Evolutionary conservation across 2,113 vertebrate genomes (phyloP).

Genomic region (Saimiri boliviensis): DNA sequence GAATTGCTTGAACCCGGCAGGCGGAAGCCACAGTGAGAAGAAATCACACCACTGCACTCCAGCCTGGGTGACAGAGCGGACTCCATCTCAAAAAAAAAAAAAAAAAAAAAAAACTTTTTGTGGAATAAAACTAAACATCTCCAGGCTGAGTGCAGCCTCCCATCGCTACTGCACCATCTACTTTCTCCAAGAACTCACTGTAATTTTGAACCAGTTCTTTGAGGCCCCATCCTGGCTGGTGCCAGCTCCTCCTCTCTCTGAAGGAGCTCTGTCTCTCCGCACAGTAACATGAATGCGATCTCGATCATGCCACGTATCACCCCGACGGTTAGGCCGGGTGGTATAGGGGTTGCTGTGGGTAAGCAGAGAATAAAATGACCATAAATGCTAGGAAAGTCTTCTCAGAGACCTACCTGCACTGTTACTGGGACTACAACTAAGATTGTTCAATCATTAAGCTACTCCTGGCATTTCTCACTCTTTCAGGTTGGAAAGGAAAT

Average conservation of each 20-base stretch:
- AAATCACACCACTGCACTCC: no score
- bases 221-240: constrained; percentile 58
- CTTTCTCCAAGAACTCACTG: constrained; percentile 81
- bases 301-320: constrained; percentile 83
- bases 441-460: background rate
- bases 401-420: background rate
- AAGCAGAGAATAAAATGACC: background rate
- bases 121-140: background rate
- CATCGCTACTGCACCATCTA: accelerated
- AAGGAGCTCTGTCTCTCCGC: constrained; percentile 54
- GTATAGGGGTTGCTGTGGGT: constrained; percentile 87
- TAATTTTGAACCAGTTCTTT: constrained; percentile 90
- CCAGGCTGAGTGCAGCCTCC: background rate
- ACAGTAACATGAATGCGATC: constrained; percentile 79
- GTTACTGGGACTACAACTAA: background rate
- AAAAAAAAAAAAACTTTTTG: background rate
- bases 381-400: background rate
- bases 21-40: no score
- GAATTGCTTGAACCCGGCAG: no score
- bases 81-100: no score
- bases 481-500: background rate
- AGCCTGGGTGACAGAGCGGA: no score
- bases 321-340: constrained; percentile 79
- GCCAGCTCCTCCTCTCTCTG: constrained; percentile 60
- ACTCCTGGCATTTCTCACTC: background rate